These are phyloP conservation scores for Terebella lapidaria DNA, from an alignment of 2,888 invertebrate genomes.

Conservation along the genomic window DNA sequence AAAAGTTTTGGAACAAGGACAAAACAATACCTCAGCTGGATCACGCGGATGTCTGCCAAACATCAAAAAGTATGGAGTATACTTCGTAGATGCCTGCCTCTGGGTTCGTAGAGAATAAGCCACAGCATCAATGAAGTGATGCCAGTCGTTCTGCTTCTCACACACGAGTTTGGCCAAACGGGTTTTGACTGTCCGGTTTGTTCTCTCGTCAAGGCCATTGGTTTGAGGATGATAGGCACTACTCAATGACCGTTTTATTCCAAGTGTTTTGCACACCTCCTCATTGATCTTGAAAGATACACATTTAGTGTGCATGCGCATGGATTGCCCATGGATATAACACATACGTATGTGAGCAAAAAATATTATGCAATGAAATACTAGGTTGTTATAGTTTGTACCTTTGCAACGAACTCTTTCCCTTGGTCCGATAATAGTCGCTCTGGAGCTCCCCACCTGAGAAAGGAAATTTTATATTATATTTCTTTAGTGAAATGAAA, in stretches of 20 bases:
- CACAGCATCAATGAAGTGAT: background rate
- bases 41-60: background rate
- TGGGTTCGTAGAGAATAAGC: slow-evolving; percentile 2
- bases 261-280: background rate
- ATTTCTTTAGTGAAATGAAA: no score
- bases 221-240: slow-evolving; percentile 16
- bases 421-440: background rate
- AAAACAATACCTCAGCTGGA: slow-evolving; percentile 4
- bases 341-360: no score
- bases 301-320: no score
- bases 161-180: background rate
- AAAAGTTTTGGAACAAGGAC: no score
- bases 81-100: slow-evolving; percentile 5
- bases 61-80: slow-evolving; percentile 6
- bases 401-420: background rate
- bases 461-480: background rate
- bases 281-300: slow-evolving; percentile 3
- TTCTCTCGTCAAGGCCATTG: slow-evolving; percentile 40
- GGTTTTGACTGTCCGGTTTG: slow-evolving; percentile 23
- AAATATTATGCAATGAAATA: no score
- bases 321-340: no score
- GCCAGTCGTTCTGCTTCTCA: slow-evolving; percentile 5
- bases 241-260: slow-evolving; percentile 15
- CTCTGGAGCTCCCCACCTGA: slow-evolving; percentile 3
- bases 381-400: no score